Percentiles rank a stretch among this genome's conserved stretches.
These are phyloP conservation scores for Marisa cornuarietis DNA, from an alignment of 1,140 invertebrate species.

Conservation along the genomic window DNA sequence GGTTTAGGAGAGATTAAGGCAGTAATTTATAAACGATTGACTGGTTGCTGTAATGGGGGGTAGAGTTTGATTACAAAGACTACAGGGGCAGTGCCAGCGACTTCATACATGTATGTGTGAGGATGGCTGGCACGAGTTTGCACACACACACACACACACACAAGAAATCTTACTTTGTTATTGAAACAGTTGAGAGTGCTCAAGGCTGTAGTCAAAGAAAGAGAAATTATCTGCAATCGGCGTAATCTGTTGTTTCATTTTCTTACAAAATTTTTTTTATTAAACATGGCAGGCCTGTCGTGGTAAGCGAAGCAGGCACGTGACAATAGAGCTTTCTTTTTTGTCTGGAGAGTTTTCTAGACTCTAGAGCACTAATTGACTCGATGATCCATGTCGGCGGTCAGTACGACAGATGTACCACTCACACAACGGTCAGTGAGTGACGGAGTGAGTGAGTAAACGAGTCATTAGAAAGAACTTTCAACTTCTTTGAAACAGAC, in stretches of 20 bases:
- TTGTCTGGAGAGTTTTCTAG: too few species aligned
- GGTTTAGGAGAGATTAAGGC: background rate
- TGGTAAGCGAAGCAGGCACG: background rate
- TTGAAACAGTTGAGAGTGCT: background rate
- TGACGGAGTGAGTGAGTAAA: too few species aligned
- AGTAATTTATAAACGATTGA: too few species aligned
- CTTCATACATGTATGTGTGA: background rate
- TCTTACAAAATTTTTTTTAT: background rate
- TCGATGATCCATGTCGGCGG: too few species aligned
- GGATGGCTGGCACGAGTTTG: background rate
- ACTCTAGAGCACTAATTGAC: too few species aligned
- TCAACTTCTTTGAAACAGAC: too few species aligned
- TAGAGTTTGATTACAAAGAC: background rate
- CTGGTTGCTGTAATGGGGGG: background rate
- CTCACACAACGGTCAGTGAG: too few species aligned
- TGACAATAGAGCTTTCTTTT: background rate
- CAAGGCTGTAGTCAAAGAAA: background rate
- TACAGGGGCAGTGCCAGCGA: background rate
- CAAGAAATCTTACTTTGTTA: background rate
- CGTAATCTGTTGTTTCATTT: background rate
- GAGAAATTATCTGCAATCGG: background rate
- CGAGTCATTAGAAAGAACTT: too few species aligned
- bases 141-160: conserved; percentile 3
- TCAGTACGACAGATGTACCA: too few species aligned
- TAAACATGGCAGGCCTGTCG: background rate